phyloP scores from a whole-genome alignment of 2,888 invertebrate species.

The Slavum lentiscoides region DNA sequence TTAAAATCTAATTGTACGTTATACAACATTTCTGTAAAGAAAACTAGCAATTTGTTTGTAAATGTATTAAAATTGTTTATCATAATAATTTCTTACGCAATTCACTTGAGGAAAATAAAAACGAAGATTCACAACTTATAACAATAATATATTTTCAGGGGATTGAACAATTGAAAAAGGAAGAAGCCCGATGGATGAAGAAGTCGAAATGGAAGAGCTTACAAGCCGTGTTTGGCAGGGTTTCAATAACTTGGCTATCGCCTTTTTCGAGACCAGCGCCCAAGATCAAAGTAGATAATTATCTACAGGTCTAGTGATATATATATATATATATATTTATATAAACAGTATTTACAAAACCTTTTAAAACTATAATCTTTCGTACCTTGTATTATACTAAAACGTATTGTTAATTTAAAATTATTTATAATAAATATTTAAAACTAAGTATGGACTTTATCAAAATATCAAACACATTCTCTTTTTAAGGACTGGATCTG shows the following conservation, averaged over 20 bases:
- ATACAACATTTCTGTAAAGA: no score
- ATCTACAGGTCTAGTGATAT: constrained; percentile 62
- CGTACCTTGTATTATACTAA: neutral
- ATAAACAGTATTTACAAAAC: constrained; percentile 37
- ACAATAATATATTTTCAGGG: constrained; percentile 66
- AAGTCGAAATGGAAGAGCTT: constrained; percentile 93
- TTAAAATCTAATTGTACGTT: no score
- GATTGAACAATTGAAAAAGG: constrained; percentile 95
- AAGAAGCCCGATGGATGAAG: constrained; percentile 89
- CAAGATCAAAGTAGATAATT: constrained; percentile 77
- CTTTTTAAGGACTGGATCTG: constrained; percentile 20
- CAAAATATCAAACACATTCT: constrained; percentile 9
- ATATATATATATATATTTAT: no score
- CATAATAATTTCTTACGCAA: no score
- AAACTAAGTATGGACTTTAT: neutral
- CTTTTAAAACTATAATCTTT: neutral
- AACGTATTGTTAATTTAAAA: neutral
- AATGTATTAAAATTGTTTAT: no score
- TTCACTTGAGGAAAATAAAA: no score
- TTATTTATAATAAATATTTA: neutral
- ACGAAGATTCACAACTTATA: neutral
- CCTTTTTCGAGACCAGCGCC: constrained; percentile 85
- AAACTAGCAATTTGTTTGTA: no score
- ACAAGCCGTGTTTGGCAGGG: constrained; percentile 94
- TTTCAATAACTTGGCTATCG: constrained; percentile 92